Evolutionary conservation across 2,797 vertebrate species (phyloP), one percentile per base, ranked within the genome.

Genomic region (Manis javanica): DNA sequence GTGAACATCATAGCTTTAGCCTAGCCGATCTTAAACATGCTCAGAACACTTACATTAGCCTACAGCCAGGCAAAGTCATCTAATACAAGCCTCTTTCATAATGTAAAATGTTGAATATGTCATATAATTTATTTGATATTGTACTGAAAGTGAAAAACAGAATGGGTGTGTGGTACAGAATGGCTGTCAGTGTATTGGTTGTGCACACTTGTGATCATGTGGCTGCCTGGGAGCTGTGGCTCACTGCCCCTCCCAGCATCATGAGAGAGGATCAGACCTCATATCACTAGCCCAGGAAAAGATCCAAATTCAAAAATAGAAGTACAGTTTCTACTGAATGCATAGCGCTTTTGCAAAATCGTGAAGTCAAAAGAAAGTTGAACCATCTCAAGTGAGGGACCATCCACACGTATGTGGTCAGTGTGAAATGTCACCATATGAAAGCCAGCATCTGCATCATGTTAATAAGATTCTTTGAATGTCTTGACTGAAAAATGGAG

Each of bases 371-470:
- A 74, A n/a, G 29, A 53, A 51, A n/a, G 29, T 51, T 75, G 46
- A 46, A 46, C 46, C 46, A 46, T 46, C 46, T 46, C 46, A n/a
- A 23, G 31, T 51, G 18, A n/a, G 46, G 72, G 72, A n/a, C 46
- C 29, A 51, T 31, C 46, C 51, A 29, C 84, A 24, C 74, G 46
- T 92, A 24, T 78, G 46, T 92, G 61, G 42, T 94, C 91, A 91
- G 42, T 93, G 39, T 95, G 78, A 85, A 83, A 16, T 86, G 37
- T 91, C 64, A 90, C 46, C 57, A 23, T 86, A 31, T 49, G 29
- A 90, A 92, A 71, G 37, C 31, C 66, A 74, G 66, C n/a, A 37
- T 81, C 63, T 79, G 12, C 51, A 49, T 78, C 5, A 2, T 34
- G 29, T 77, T 51, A 61, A 74, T 92, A 34, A 79, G 31, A 82